phyloP scores from a whole-genome alignment of 2,113 vertebrate genomes.

The Strigops habroptila region DNA sequence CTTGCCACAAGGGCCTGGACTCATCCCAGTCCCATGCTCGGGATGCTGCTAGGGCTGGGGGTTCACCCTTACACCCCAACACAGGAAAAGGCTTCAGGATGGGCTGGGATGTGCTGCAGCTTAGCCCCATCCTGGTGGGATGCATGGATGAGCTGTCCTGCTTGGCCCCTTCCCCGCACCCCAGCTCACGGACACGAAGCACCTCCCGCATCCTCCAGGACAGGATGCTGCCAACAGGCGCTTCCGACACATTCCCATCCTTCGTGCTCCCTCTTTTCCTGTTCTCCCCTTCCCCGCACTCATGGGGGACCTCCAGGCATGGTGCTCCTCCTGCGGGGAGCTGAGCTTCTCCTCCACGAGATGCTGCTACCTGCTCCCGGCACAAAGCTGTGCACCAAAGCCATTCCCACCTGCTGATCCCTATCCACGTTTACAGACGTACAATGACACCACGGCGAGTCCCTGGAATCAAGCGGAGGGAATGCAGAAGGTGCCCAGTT shows the following conservation, averaged over 20 bases:
- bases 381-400: not conserved
- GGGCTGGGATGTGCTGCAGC: not conserved
- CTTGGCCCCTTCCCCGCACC: not conserved
- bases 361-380: not conserved
- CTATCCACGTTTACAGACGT: accelerated
- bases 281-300: not conserved
- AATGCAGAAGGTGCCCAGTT: not conserved
- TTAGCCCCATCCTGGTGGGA: not conserved
- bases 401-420: not conserved
- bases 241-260: not conserved
- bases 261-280: not conserved
- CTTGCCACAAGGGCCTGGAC: accelerated
- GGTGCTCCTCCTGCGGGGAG: not conserved
- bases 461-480: not conserved
- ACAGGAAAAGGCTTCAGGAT: not conserved
- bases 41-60: not conserved
- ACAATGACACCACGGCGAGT: not conserved
- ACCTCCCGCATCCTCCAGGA: not conserved
- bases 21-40: not conserved
- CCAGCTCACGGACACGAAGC: not conserved
- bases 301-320: accelerated
- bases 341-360: not conserved
- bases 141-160: not conserved
- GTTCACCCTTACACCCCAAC: not conserved
- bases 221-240: not conserved